Evolutionary conservation across 2,797 vertebrate species (phyloP).

Genomic region (Megaceryle alcyon): DNA sequence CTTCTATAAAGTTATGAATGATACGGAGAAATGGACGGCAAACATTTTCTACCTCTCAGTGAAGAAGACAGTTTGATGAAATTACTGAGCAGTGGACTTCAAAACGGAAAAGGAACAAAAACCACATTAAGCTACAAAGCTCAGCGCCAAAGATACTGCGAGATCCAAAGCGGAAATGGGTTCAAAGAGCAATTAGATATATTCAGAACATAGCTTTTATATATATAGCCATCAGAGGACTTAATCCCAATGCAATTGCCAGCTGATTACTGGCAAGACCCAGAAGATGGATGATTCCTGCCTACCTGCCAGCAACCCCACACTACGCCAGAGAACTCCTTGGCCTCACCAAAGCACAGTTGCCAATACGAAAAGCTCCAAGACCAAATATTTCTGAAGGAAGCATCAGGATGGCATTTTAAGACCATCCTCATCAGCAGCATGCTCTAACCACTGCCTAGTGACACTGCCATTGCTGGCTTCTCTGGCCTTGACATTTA

Average conservation of each 20-base stretch:
- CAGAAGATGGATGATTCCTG: neutral
- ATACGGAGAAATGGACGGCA: neutral
- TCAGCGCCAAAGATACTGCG: neutral
- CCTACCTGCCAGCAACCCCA: neutral
- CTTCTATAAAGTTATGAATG: neutral
- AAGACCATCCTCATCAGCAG: neutral
- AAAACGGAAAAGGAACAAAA: neutral
- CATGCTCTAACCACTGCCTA: neutral
- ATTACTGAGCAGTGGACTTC: neutral
- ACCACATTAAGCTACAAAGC: neutral
- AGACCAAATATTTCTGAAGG: neutral
- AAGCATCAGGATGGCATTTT: neutral
- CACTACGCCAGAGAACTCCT: neutral
- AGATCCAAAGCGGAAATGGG: neutral
- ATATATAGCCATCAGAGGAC: neutral
- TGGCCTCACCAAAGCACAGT: neutral
- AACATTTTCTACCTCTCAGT: neutral
- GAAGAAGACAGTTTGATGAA: neutral
- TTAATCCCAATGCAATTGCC: neutral
- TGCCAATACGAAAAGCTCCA: neutral
- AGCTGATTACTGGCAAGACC: neutral
- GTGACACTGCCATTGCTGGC: neutral
- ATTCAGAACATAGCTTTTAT: neutral
- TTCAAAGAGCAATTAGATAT: neutral
- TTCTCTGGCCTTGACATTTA: neutral